Base-by-base conservation (phyloP, 2,113 vertebrate species). In the Carlito syrichta region DNA sequence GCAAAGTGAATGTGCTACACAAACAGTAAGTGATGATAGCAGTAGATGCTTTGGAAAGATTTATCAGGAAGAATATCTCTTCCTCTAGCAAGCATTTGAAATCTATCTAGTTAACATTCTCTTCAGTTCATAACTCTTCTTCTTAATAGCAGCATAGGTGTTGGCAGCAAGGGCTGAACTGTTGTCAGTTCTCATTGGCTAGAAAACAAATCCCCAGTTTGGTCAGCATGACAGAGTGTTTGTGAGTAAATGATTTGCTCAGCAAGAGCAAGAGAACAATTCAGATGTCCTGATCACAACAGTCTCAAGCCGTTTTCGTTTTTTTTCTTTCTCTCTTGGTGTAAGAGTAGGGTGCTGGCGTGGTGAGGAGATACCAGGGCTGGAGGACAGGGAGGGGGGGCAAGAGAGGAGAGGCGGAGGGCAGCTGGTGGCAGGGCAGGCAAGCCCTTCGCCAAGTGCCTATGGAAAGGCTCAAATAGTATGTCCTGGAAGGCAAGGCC, bases 51-150 rank as follows among this genome's bases (percentile, higher is more conserved):
- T 56, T 60, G 94, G 84, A 76, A 88, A 85, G 83, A 94, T 87
- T 69, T 81, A 96, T 76, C 77, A 35, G 90, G 81, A 94, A 93
- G 87, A 71, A 9, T 22, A 52, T 45, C 73, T 48, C 68, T 76
- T 91, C 43, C 74, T 95, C 66, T 77, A 82, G 52, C 16, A 16
- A 82, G 86, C 86, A 17, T 58, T 60, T 91, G 68, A 69, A 92
- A 94, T 63, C 76, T 30, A 58, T 79, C 82, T 87, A 62, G 79
- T 73, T 82, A 96, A 85, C 81, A 78, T 66, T 71, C 77, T 62
- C 63, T 79, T 86, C 82, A 56, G 66, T 86, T 71, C 68, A 54
- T 85, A 91, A 88, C 54, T 89, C 94, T 87, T 79, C 77, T 45
- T 83, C 79, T 62, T 38, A 90, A 30, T 0, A 85, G 58, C n/a